Evolutionary conservation across 2,888 invertebrate species (phyloP).

Genomic region (Chydorus sphaericus): DNA sequence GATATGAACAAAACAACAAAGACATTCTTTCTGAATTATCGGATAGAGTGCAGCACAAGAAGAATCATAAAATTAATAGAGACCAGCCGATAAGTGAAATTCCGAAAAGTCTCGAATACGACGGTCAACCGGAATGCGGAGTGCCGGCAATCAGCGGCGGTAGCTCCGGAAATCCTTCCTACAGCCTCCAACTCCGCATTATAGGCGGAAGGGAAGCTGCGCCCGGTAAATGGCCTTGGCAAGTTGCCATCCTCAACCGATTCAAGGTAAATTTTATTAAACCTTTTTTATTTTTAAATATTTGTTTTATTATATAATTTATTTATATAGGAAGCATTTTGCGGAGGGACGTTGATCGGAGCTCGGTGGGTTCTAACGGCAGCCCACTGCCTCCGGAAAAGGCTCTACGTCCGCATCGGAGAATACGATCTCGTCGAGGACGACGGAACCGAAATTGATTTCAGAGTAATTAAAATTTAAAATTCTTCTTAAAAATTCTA

Average conservation of each 20-base stretch:
- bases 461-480: slow-evolving; percentile 36
- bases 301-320: slow-evolving; percentile 13
- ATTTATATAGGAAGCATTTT: slow-evolving; percentile 58
- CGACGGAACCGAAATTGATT: slow-evolving; percentile 62
- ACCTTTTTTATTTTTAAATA: not conserved
- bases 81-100: too few species aligned
- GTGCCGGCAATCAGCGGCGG: not conserved
- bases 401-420: slow-evolving; percentile 64
- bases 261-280: slow-evolving; percentile 38
- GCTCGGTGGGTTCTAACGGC: slow-evolving; percentile 74
- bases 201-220: slow-evolving; percentile 70
- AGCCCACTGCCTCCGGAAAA: slow-evolving; percentile 66
- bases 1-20: too few species aligned
- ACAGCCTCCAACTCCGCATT: slow-evolving; percentile 43
- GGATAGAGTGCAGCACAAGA: too few species aligned
- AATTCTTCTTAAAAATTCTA: slow-evolving; percentile 2
- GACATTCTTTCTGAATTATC: not conserved
- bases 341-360: slow-evolving; percentile 70
- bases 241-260: slow-evolving; percentile 75
- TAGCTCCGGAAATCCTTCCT: slow-evolving; percentile 2
- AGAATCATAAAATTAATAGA: not conserved
- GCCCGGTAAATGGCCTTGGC: slow-evolving; percentile 86
- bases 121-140: not conserved
- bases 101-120: too few species aligned
- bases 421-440: slow-evolving; percentile 64